phyloP scores from a whole-genome alignment of 2,888 invertebrate species.

The Sericinus montela region DNA sequence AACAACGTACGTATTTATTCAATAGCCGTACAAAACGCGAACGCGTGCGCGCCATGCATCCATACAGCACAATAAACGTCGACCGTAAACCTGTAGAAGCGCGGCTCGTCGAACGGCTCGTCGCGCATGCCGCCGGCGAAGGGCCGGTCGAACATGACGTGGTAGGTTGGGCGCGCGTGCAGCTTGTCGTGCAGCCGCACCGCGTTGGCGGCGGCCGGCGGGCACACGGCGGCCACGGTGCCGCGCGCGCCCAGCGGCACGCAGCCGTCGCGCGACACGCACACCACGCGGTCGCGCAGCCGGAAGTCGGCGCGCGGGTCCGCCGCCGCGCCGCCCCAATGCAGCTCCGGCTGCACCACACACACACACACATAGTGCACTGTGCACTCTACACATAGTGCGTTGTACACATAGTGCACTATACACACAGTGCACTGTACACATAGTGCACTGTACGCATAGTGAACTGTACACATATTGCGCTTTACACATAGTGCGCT shows the following conservation, averaged over 20 bases:
- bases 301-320: conserved; percentile 83
- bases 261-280: conserved; percentile 84
- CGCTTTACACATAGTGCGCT: too few species aligned
- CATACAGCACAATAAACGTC: too few species aligned
- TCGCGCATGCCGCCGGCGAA: conserved; percentile 82
- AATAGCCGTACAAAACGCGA: too few species aligned
- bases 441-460: too few species aligned
- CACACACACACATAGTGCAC: too few species aligned
- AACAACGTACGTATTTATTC: too few species aligned
- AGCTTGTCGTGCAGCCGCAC: conserved; percentile 72
- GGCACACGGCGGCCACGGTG: conserved; percentile 86
- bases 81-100: conserved; percentile 59
- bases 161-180: conserved; percentile 82
- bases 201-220: conserved; percentile 52
- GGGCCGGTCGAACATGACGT: conserved; percentile 88
- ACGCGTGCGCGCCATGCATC: too few species aligned
- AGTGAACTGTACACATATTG: too few species aligned
- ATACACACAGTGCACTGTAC: too few species aligned
- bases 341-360: conserved; percentile 68
- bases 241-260: conserved; percentile 92
- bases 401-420: too few species aligned
- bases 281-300: conserved; percentile 92
- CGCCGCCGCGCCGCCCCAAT: conserved; percentile 81
- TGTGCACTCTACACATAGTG: too few species aligned
- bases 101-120: conserved; percentile 46